Percentiles rank a stretch among this genome's conserved stretches.
These are phyloP conservation scores for Eristalis tenax DNA, from an alignment of 2,888 invertebrate species.

Conservation along the genomic window DNA sequence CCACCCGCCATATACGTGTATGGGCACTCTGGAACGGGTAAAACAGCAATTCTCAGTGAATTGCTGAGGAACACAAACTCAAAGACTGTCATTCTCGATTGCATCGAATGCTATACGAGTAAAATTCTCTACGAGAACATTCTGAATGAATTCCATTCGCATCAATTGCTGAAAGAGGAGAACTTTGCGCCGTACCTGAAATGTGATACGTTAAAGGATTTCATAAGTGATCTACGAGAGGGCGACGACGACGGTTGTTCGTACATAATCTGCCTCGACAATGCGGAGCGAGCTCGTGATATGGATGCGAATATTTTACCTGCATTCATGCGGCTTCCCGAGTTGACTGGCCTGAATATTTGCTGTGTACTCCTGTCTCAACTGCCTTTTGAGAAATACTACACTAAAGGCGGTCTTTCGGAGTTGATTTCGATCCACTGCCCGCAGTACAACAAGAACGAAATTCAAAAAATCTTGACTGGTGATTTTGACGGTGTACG, in stretches of 20 bases:
- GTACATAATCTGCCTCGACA: conserved; percentile 88
- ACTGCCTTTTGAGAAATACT: conserved; percentile 91
- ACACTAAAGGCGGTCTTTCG: conserved; percentile 85
- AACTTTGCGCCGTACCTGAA: conserved; percentile 81
- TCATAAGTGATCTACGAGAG: conserved; percentile 82
- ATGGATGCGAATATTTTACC: conserved; percentile 89
- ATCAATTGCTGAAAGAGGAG: conserved; percentile 79
- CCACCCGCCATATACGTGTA: conserved; percentile 88
- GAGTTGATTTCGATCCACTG: conserved; percentile 89
- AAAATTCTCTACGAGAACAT: conserved; percentile 90
- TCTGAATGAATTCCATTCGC: conserved; percentile 83
- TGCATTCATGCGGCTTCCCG: conserved; percentile 87
- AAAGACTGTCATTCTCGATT: conserved; percentile 87
- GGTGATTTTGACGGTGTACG: conserved; percentile 76
- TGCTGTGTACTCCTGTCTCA: conserved; percentile 90
- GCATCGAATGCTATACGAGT: conserved; percentile 90
- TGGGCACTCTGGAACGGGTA: conserved; percentile 93
- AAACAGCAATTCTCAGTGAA: conserved; percentile 86
- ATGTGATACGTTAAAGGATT: conserved; percentile 87
- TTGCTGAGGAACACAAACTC: conserved; percentile 83
- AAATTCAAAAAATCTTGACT: conserved; percentile 83
- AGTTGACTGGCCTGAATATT: conserved; percentile 87
- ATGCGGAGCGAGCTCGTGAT: conserved; percentile 89
- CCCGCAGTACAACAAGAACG: conserved; percentile 90
- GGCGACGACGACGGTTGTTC: conserved; percentile 79